A percentile compares a stretch with the other conserved stretches of the same genome.
phyloP scores from a whole-genome alignment of 1,140 invertebrate genomes.

The Microplitis mediator region DNA sequence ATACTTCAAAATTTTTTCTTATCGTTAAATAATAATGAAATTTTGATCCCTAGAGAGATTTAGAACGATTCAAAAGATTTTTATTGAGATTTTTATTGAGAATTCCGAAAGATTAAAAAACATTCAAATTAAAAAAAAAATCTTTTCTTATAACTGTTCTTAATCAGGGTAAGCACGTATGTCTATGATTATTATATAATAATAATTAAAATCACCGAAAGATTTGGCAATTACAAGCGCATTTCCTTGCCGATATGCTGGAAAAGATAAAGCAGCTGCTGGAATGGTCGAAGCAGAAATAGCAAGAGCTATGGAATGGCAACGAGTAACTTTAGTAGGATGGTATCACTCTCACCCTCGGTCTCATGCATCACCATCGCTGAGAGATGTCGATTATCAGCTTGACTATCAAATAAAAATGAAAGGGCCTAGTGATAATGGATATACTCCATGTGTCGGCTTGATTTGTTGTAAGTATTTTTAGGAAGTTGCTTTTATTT shows the following conservation, averaged over 20 bases:
- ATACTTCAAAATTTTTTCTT: no score
- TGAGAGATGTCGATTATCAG: constrained; percentile 90
- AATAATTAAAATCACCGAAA: constrained; percentile 53
- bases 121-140: no score
- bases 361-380: constrained; percentile 84
- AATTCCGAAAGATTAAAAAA: no score
- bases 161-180: not conserved
- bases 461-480: constrained; percentile 83
- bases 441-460: constrained; percentile 90
- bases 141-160: no score
- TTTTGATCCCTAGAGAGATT: no score
- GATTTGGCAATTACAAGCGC: constrained; percentile 86
- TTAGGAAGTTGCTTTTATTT: not conserved
- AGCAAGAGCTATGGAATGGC: constrained; percentile 78
- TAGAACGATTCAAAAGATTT: no score
- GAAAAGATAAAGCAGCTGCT: constrained; percentile 76
- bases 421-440: constrained; percentile 86
- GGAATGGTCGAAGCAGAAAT: constrained; percentile 81
- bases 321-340: constrained; percentile 82
- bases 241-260: constrained; percentile 85
- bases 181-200: not conserved
- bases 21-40: no score
- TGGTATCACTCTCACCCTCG: constrained; percentile 98
- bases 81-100: no score
- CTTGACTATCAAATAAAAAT: constrained; percentile 94